Base-by-base conservation (phyloP, 2,888 invertebrate genomes). In the Drosophila peninsularis region DNA sequence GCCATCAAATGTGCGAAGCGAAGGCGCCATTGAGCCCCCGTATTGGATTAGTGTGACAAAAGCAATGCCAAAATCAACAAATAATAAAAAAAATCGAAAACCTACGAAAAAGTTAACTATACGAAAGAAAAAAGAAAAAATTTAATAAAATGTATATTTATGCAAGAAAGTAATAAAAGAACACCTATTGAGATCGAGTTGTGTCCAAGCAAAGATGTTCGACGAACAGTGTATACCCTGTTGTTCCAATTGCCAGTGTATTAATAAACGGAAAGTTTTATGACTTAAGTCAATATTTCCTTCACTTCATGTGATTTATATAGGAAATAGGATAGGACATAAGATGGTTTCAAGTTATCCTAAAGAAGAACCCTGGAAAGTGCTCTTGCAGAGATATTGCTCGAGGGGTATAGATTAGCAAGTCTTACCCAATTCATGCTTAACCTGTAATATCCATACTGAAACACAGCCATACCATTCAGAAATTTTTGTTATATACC, bases 11-110 rank as follows among this genome's bases (percentile, higher is more conserved):
- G 55, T 71, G 62, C 66, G 61, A 78, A 50, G 37, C 45, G 27
- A 58, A 72, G 80, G 82, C 83, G 82, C 80, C 83, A 68, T 62
- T 62, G 30, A 65, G 68, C 75, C 53, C 66, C 47, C 45, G 45
- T 56, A 62, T 66, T 54, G 57, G 54, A 47, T 71, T 53, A 54
- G 39, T 37, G 39, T 10, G 39, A 24, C 21, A 44, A 19, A 36
- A 42, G 34, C 52, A 19, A 50, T 36, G 57, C 52, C 36, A 62
- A 62, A 62, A 61, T 70, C 70, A 74, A 71, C 66, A 76, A 57
- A 54, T 42, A 70, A 45, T 39, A 30, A 49, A 62, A 62, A 65
- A 41, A 24, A 44, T 2, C n/a, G 27, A 27, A 54, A 41, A 14
- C 24, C 13, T n/a, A 55, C 34, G 42, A 34, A 61, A 50, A 55